Conservation (phyloP, 2,113 vertebrate genomes). For the Psophia crepitans region DNA sequence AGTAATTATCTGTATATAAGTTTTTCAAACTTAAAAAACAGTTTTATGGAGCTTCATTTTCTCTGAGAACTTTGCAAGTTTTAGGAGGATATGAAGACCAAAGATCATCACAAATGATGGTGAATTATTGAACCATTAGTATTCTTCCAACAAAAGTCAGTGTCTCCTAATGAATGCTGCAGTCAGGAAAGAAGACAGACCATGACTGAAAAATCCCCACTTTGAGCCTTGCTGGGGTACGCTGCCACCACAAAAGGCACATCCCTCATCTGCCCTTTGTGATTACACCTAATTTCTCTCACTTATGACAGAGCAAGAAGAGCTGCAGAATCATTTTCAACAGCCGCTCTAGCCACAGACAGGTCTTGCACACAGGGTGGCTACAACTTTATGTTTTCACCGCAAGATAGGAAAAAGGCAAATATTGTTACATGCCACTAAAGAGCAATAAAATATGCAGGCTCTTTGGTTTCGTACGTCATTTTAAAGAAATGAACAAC, state of each 20-base stretch:
- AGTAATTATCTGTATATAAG: not conserved
- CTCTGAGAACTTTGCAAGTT: not conserved
- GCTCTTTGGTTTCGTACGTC: not conserved
- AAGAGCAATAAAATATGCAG: rapidly evolving
- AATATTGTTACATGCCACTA: not conserved
- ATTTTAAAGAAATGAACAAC: not conserved
- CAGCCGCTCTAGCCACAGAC: not conserved
- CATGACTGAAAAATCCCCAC: too few relatives aligned
- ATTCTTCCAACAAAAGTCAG: not conserved
- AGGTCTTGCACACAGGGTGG: rapidly evolving
- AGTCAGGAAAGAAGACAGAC: not conserved
- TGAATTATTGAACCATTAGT: not conserved
- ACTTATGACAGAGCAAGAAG: not conserved
- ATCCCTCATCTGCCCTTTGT: not conserved
- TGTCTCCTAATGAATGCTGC: not conserved
- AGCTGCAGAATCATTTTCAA: not conserved
- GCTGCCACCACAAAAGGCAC: not conserved
- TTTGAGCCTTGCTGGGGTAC: not conserved
- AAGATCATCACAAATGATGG: not conserved
- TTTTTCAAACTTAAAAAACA: not conserved
- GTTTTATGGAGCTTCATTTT: not conserved
- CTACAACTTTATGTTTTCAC: not conserved
- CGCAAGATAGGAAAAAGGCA: not conserved
- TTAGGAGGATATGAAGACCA: not conserved
- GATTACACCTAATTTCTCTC: not conserved